These are phyloP conservation scores for Ips typographus DNA, from an alignment of 1,140 invertebrate species.

Conservation along the genomic window DNA sequence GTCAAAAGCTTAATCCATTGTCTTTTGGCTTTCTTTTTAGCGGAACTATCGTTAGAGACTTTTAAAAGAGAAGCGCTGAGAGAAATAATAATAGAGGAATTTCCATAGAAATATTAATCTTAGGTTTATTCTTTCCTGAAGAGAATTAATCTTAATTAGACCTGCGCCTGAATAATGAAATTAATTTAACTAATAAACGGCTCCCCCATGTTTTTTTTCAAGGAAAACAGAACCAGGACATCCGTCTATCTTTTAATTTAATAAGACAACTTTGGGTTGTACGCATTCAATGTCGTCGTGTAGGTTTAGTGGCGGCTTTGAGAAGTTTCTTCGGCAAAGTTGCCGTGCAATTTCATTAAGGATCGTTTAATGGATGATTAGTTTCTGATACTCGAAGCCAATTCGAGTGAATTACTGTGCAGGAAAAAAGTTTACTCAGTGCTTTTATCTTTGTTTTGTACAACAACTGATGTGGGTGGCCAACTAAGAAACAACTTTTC, in stretches of 20 bases:
- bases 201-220: too few species aligned
- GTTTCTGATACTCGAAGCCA: too few species aligned
- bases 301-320: background rate
- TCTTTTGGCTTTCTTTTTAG: slow-evolving; percentile 1
- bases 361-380: background rate
- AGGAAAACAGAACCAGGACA: too few species aligned
- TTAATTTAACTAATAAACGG: too few species aligned
- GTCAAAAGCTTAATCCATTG: slow-evolving; percentile 6
- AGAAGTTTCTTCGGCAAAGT: background rate
- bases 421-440: too few species aligned
- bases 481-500: too few species aligned
- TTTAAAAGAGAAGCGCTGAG: background rate
- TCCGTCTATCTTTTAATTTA: too few species aligned
- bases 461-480: too few species aligned
- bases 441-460: too few species aligned
- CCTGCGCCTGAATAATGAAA: background rate
- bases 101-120: slow-evolving; percentile 2
- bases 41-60: background rate
- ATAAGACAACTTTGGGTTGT: too few species aligned
- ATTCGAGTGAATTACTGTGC: too few species aligned
- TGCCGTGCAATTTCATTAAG: slow-evolving; percentile 1
- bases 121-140: background rate
- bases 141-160: background rate
- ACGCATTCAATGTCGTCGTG: too few species aligned
- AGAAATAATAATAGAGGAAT: slow-evolving; percentile 4